Conservation (phyloP, 2,888 invertebrate species). For the Achlya flavicornis region DNA sequence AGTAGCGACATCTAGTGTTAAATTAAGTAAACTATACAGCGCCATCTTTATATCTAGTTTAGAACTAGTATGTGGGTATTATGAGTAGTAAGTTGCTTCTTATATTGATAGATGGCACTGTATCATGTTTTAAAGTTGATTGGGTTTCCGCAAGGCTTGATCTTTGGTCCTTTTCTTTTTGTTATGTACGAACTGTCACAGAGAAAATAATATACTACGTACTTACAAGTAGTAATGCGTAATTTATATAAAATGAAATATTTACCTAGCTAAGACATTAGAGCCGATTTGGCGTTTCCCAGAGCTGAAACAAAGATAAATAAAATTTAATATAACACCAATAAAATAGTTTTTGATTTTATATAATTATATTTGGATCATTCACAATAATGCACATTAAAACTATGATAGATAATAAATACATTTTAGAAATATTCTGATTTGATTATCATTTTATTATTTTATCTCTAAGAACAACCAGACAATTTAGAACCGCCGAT, state of each 20-base stretch:
- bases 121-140: background rate
- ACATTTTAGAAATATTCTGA: background rate
- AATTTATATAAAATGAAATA: background rate
- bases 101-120: slow-evolving; percentile 56
- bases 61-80: slow-evolving; percentile 12
- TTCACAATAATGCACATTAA: too few relatives aligned
- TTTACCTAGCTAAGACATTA: slow-evolving; percentile 93
- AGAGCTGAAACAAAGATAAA: slow-evolving; percentile 85
- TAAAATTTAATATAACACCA: background rate
- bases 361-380: too few relatives aligned
- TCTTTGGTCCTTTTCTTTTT: background rate
- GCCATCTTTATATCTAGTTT: slow-evolving; percentile 44
- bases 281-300: slow-evolving; percentile 92
- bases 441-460: background rate
- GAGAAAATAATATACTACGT: too few relatives aligned
- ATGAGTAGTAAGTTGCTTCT: slow-evolving; percentile 18
- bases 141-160: background rate
- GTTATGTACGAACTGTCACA: background rate
- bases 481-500: background rate
- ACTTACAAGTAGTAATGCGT: too few relatives aligned
- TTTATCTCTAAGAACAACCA: background rate
- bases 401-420: background rate
- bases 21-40: slow-evolving; percentile 21
- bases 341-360: background rate
- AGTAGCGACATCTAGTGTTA: slow-evolving; percentile 21